These are phyloP conservation scores for Eulemur mongoz DNA, from an alignment of 2,797 vertebrate genomes.

Conservation along the genomic window DNA sequence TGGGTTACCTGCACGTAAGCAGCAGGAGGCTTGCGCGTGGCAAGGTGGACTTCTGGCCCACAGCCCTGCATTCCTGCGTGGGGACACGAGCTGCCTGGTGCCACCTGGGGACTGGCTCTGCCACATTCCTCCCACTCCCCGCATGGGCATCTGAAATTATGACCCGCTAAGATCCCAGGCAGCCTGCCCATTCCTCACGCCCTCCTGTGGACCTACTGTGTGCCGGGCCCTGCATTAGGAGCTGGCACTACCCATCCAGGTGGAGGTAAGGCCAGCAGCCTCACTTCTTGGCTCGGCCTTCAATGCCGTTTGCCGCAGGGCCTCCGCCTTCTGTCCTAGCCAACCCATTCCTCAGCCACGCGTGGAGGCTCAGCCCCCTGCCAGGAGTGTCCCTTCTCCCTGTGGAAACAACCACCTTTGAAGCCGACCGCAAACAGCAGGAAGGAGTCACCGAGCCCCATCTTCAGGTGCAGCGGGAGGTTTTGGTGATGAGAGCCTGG, in stretches of 20 bases:
- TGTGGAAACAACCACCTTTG: too few species aligned
- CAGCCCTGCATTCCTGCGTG: accelerated
- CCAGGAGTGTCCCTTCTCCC: background rate
- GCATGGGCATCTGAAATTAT: background rate
- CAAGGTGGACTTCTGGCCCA: accelerated
- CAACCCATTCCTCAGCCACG: background rate
- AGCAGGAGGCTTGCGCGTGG: accelerated
- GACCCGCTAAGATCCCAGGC: background rate
- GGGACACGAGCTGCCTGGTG: background rate
- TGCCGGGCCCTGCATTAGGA: background rate
- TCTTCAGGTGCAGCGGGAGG: accelerated
- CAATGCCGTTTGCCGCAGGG: accelerated
- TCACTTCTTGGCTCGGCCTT: background rate
- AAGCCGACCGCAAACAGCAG: background rate
- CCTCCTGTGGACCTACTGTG: too few species aligned
- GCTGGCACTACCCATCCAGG: background rate
- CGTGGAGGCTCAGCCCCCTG: accelerated
- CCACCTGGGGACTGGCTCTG: background rate
- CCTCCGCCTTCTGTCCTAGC: background rate
- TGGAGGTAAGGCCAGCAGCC: background rate
- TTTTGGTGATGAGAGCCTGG: background rate
- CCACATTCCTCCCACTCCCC: background rate
- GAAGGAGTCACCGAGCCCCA: background rate
- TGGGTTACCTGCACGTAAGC: background rate
- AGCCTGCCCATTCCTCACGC: accelerated